phyloP scores from a whole-genome alignment of 2,113 vertebrate genomes.

The Eupsittula cactorum region DNA sequence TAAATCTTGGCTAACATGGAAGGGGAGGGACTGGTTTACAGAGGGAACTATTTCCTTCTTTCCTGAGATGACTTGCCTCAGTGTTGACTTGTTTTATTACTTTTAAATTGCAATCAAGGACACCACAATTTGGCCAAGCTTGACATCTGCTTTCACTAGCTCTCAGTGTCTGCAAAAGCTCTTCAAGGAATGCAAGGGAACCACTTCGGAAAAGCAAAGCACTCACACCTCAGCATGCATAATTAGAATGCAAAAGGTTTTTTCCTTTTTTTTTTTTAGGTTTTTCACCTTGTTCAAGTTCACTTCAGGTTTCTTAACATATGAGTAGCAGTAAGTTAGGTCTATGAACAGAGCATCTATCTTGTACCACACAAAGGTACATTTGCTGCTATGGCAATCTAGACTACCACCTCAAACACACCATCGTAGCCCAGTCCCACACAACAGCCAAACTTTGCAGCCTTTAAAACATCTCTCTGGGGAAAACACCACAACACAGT shows the following conservation, averaged over 20 bases:
- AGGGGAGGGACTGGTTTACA: neutral
- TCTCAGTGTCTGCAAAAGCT: neutral
- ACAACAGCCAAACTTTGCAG: neutral
- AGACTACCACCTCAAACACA: neutral
- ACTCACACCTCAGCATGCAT: neutral
- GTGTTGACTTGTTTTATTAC: constrained; percentile 32
- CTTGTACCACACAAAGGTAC: neutral
- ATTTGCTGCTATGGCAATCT: neutral
- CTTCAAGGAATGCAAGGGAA: neutral
- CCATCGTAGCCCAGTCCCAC: neutral
- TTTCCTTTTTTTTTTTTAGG: neutral
- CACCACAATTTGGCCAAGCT: neutral
- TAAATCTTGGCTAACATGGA: neutral
- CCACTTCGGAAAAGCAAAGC: neutral
- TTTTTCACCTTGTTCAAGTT: neutral
- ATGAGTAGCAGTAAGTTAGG: neutral
- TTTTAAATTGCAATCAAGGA: constrained; percentile 19
- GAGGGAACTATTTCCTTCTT: neutral
- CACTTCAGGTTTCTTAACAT: neutral
- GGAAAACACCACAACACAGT: neutral
- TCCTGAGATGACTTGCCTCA: neutral
- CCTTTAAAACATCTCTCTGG: neutral
- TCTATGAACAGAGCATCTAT: neutral
- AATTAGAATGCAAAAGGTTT: neutral
- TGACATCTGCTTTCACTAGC: constrained; percentile 33